Percentiles rank a stretch among this genome's conserved stretches.
These are phyloP conservation scores for Chroicocephalus ridibundus DNA, from an alignment of 2,113 vertebrate species.

Conservation along the genomic window DNA sequence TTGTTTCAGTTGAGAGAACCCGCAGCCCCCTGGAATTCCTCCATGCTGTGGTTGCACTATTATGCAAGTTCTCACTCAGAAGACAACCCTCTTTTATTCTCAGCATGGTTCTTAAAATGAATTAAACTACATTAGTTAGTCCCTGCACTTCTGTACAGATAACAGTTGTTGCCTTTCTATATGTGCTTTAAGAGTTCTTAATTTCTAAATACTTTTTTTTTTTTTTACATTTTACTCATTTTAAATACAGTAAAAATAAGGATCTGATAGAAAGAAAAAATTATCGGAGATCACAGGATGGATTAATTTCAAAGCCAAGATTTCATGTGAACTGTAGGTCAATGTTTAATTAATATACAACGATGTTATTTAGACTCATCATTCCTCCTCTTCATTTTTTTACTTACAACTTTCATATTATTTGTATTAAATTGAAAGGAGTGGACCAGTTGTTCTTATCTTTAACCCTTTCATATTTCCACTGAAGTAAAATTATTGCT, in stretches of 20 bases:
- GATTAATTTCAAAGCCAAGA: neutral
- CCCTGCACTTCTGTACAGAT: neutral
- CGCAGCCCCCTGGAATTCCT: neutral
- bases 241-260: neutral
- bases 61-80: neutral
- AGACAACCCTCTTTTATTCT: neutral
- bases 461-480: neutral
- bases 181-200: rapidly evolving
- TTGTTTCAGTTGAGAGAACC: neutral
- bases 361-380: neutral
- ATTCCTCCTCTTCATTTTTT: neutral
- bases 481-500: neutral
- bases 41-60: neutral
- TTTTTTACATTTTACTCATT: neutral
- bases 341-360: neutral
- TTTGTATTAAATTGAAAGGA: neutral
- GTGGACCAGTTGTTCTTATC: neutral
- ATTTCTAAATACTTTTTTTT: neutral
- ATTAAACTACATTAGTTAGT: neutral
- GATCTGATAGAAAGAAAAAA: neutral
- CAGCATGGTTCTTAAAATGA: neutral
- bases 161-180: neutral
- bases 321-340: neutral
- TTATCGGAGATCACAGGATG: neutral
- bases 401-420: neutral